Evolutionary conservation across 2,888 invertebrate species (phyloP), one percentile per base, ranked within the genome.

Genomic region (Timandra comae): DNA sequence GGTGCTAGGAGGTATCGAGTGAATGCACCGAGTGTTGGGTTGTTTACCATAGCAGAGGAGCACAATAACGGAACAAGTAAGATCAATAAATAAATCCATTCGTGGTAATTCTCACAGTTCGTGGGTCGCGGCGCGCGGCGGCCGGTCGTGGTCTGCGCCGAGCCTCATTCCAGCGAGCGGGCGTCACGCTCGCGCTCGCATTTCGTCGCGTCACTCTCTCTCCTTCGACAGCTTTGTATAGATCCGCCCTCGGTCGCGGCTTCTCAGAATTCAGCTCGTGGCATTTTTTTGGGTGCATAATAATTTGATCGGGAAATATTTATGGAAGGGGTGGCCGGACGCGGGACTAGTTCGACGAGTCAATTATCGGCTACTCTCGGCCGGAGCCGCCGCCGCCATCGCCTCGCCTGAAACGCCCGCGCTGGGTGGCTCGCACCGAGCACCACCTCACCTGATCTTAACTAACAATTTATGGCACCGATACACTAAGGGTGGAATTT

Each of bases 271-370:
- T 53, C 72, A 64, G 64, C 76, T 80, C 71, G 74, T 78, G 75
- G 80, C 72, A 75, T 79, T 82, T 84, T 84, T 85, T 81, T 73
- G 70, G 64, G 64, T 68, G 75, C 73, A 78, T 80, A 77, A 81
- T 82, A 82, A 84, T 84, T 84, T 81, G 80, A 84, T 85, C 76
- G 81, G 84, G 81, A 81, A 85, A 84, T 84, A 84, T 84, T 84
- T 82, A 81, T 82, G 78, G 81, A 81, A 79, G 73, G 82, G 80
- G 77, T 79, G 77, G 70, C 71, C 73, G 77, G 74, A 68, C 77
- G 72, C 63, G 56, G 52, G 52, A 65, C 63, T 63, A 59, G 74
- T 63, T 64, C 56, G 65, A 82, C 82, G 75, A 79, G 81, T 82
- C 80, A 84, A 85, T 84, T 84, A 84, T 73, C 78, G 70, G 70